A percentile compares a stretch with the other conserved stretches of the same genome.
phyloP scores from a whole-genome alignment of 2,797 vertebrate species.

The Apodemus agrarius region DNA sequence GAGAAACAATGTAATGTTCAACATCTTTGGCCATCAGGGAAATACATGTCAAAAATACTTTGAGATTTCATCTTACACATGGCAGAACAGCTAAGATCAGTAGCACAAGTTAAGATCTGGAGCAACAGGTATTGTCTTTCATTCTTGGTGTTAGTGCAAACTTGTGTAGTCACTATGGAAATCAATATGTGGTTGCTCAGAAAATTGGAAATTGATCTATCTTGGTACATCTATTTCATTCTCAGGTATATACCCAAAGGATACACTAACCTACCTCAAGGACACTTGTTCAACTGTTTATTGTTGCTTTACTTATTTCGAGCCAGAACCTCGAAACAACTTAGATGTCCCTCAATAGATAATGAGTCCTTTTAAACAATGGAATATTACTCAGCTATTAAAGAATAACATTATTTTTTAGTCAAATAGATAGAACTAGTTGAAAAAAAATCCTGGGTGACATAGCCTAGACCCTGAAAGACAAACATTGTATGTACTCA shows the following conservation, averaged over 20 bases:
- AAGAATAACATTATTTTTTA: neutral
- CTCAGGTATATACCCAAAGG: neutral
- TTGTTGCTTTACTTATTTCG: neutral
- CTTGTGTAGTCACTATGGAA: neutral
- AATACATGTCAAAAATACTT: neutral
- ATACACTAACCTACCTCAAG: neutral
- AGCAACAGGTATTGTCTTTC: neutral
- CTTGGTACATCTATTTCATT: neutral
- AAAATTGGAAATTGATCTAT: neutral
- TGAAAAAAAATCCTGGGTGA: neutral
- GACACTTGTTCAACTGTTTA: neutral
- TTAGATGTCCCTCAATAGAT: neutral
- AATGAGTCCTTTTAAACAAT: neutral
- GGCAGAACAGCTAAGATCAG: neutral
- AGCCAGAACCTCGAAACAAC: neutral
- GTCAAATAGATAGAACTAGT: neutral
- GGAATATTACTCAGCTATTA: neutral
- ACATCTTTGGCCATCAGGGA: neutral
- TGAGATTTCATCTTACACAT: neutral
- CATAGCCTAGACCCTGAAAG: neutral
- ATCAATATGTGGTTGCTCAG: neutral
- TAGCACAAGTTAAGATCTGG: neutral
- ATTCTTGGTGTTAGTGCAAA: neutral
- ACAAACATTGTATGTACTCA: neutral
- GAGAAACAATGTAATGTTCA: neutral